Evolutionary conservation across 2,113 vertebrate genomes (phyloP), one percentile per base, ranked within the genome.

Genomic region (Galemys pyrenaicus): DNA sequence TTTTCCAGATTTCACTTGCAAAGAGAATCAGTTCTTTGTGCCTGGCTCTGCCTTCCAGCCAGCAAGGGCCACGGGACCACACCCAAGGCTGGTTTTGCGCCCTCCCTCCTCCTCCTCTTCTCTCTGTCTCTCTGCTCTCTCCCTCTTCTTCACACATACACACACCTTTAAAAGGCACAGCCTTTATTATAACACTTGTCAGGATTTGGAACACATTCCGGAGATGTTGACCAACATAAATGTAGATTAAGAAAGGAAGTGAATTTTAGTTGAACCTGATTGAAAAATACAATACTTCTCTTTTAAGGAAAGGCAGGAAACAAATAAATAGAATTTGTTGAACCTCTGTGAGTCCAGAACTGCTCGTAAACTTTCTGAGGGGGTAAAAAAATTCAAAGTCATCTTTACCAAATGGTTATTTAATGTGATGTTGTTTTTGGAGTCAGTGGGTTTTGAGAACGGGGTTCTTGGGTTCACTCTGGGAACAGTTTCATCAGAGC

Each of bases 1-100:
- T 86, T 95, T 86, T 78, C 81, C 74, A 94, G 73, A 78, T 88
- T 95, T 90, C 44, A 15, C 75, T 87, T 91, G 83, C 73, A 83
- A 71, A 91, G 67, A 97, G 78, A 96, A 94, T 94, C 65, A 71
- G 67, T 89, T 58, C 89, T 96, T 96, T 94, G 91, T 97, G 54
- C 75, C 28, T 41, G 68, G 26, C 85, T 92, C 74, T 74, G 85
- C 68, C 51, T 89, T n/a, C 54, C n/a, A 81, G 88, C 84, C 75
- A 81, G 49, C 49, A 35, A n/a, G 71, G 71, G 44, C 71, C 58
- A 28, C 60, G 39, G 74, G 82, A 56, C 86, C 88, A 83, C 87
- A n/a, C 92, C 83, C 41, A 92, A 49, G 82, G 82, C 0, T 32
- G 39, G 28, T 82, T 93, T 92, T 92, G 77, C 79, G 82, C 46